Base-by-base conservation (phyloP, 2,113 vertebrate species). In the Nyctereutes procyonoides region DNA sequence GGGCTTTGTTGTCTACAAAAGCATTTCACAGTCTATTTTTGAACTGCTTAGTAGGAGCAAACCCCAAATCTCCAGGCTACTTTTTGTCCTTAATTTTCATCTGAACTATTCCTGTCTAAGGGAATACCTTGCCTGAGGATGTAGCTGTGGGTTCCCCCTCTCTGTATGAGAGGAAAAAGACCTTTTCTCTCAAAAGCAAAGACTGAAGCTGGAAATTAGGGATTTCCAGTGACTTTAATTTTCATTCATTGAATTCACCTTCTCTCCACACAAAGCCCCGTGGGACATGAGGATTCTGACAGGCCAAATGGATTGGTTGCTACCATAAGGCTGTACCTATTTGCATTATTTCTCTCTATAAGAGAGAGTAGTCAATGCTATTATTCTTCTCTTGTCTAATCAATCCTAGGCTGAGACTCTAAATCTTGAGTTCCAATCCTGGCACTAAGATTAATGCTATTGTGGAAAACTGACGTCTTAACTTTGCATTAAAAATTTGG, bases 21-120 rank as follows among this genome's bases (percentile, higher is more conserved):
- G 84, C 48, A 95, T 97, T 98, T 97, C 95, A 90, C 77, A 94
- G 69, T 80, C 95, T 93, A 94, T 92, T 96, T 97, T 96, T 53
- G 80, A 92, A 22, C 30, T 93, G 56, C 55, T 62, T 87, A 87
- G 89, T 48, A 96, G 83, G 62, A 93, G 88, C 53, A 92, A 95
- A 71, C 79, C 90, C 20, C 91, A 95, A 43, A 82, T 98, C 85
- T 93, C 62, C n/a, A 97, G 90, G 55, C 48, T 94, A 88, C 71
- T 55, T 88, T 97, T 96, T 96, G 88, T 74, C 88, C 83, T 81
- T 95, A 96, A 96, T 93, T 65, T 98, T 76, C 43, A 62, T 74
- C 84, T 88, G 20, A 76, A 35, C 88, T 93, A 48, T 88, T 97
- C 62, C n/a, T 83, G 35, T 90, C 38, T 7, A 51, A 20, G n/a